phyloP scores from a whole-genome alignment of 35 echinoderm and acorn worm species.

The Eucidaris tribuloides region DNA sequence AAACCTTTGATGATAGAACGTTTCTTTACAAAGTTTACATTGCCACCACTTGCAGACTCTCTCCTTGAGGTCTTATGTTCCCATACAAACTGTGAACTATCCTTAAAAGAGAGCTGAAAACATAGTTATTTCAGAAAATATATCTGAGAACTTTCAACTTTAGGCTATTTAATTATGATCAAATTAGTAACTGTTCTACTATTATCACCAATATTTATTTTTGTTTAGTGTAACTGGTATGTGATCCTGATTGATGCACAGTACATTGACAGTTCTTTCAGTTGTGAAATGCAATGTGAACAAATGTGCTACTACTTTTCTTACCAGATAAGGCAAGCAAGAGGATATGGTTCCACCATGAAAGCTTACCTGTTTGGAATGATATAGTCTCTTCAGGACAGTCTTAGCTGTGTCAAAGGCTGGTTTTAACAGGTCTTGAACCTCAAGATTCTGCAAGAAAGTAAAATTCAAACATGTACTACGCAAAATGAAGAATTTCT shows the following conservation, averaged over 20 bases:
- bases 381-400: conserved; percentile 46
- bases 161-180: not conserved
- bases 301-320: not conserved
- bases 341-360: too few relatives aligned
- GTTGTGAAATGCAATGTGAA: not conserved
- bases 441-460: conserved; percentile 22
- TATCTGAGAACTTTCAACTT: too few relatives aligned
- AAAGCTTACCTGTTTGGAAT: conserved; percentile 28
- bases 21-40: too few relatives aligned
- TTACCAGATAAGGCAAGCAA: not conserved
- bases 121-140: too few relatives aligned
- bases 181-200: not conserved
- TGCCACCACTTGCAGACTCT: too few relatives aligned
- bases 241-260: not conserved
- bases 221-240: not conserved
- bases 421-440: conserved; percentile 26
- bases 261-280: not conserved
- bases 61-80: too few relatives aligned
- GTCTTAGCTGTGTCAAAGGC: conserved; percentile 41
- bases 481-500: too few relatives aligned
- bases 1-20: too few relatives aligned
- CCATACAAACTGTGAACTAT: too few relatives aligned
- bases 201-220: not conserved
- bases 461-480: not conserved
- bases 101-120: too few relatives aligned